These are phyloP conservation scores for Heliothis subflexa DNA, from an alignment of 1,140 invertebrate species.

Conservation along the genomic window DNA sequence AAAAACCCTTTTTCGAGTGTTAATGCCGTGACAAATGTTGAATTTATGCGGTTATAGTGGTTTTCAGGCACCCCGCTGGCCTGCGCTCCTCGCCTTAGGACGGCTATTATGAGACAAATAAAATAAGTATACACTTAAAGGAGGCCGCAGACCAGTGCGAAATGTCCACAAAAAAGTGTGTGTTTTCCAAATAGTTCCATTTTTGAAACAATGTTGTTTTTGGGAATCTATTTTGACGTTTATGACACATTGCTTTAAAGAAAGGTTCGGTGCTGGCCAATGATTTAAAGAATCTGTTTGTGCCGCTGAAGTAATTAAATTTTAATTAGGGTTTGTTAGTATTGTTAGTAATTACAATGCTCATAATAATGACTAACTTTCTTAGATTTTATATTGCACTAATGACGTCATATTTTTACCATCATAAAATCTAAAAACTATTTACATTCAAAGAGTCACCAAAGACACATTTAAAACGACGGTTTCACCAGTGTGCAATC, in stretches of 20 bases:
- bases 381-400: neutral
- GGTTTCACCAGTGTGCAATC: constrained; percentile 3
- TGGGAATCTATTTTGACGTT: constrained; percentile 6
- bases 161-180: neutral
- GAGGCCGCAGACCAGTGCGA: constrained; percentile 40
- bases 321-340: neutral
- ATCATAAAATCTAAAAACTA: neutral
- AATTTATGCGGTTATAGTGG: constrained; percentile 80
- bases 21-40: constrained; percentile 85
- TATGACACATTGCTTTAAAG: constrained; percentile 7
- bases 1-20: constrained; percentile 83
- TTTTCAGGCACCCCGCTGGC: constrained; percentile 71
- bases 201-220: constrained; percentile 18
- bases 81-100: constrained; percentile 49
- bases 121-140: constrained; percentile 41
- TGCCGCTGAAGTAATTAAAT: neutral
- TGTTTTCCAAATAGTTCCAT: neutral
- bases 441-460: neutral
- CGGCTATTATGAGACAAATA: constrained; percentile 46
- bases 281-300: neutral
- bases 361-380: neutral
- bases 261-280: neutral
- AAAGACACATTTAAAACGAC: neutral
- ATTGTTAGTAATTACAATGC: neutral
- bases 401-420: neutral